Base-by-base conservation (phyloP, 2,113 vertebrate species). In the Monarcha castaneiventris region DNA sequence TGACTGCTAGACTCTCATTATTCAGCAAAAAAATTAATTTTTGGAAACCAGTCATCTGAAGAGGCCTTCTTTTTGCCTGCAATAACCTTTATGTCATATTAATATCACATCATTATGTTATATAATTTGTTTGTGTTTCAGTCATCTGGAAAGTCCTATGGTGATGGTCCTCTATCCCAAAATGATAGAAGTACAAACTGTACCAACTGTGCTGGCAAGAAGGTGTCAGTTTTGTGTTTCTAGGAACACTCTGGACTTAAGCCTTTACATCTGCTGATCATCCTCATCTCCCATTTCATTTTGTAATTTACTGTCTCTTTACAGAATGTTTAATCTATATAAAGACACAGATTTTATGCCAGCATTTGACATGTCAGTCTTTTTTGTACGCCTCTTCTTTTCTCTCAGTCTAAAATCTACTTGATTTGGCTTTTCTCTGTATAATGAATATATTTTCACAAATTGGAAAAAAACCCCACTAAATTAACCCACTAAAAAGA, bases 281-380 rank as follows among this genome's bases (percentile, higher is more conserved):
- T 62, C 49, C 56, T 72, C 58, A 95, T 82, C 62, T 91, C 62
- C 46, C n/a, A 82, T 78, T 94, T 87, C 54, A 79, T 95, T 92
- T 93, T 82, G 51, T 82, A 91, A 95, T 89, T 89, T 94, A 69
- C 93, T 73, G 23, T 62, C 62, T 95, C 46, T 87, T 96, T 96
- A 73, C 77, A 93, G 89, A 85, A 79, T 85, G 87, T 91, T 94
- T 96, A 84, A 93, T 93, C 77, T 96, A 91, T 95, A 91, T 94
- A 93, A 94, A 97, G 87, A 21, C 58, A 91, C 10, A 58, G 54
- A 87, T 84, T 89, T 95, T 75, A 79, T 48, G 62, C 87, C 89
- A 96, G 58, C 80, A 85, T 83, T 82, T 87, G 58, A 89, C 58
- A 89, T 83, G 73, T 73, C 89, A 93, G 48, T 76, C 58, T 69